Conservation (phyloP, 1,140 invertebrate genomes). For the Drosophila dunni region DNA sequence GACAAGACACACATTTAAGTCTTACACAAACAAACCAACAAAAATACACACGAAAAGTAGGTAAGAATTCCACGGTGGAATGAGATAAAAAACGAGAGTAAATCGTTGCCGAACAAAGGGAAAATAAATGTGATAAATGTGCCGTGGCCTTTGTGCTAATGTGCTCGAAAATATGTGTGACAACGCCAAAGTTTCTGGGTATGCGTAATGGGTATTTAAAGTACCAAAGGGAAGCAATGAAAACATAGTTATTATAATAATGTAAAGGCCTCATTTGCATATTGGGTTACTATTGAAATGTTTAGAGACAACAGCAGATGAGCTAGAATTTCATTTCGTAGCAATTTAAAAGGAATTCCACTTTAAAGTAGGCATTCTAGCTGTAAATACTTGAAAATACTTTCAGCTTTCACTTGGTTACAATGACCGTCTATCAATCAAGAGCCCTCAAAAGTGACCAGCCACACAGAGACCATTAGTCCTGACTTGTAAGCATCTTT, state of each 20-base stretch:
- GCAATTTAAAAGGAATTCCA: no score
- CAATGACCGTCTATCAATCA: slow-evolving; percentile 59
- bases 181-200: background rate
- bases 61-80: slow-evolving; percentile 54
- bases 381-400: background rate
- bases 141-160: slow-evolving; percentile 63
- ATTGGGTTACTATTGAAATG: background rate
- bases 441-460: slow-evolving; percentile 45
- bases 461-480: slow-evolving; percentile 18
- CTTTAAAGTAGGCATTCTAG: no score
- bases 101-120: slow-evolving; percentile 40
- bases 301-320: background rate
- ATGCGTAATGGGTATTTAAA: slow-evolving; percentile 46
- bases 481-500: slow-evolving; percentile 6
- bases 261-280: background rate
- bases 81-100: slow-evolving; percentile 27
- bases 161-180: slow-evolving; percentile 49
- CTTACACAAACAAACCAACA: slow-evolving; percentile 56
- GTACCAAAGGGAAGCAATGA: slow-evolving; percentile 26
- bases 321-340: background rate
- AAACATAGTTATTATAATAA: slow-evolving; percentile 8
- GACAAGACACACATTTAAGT: slow-evolving; percentile 29
- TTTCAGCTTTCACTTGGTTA: background rate
- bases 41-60: slow-evolving; percentile 46
- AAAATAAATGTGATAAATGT: slow-evolving; percentile 65